phyloP scores from a whole-genome alignment of 2,888 invertebrate genomes.

The Machimus atricapillus region DNA sequence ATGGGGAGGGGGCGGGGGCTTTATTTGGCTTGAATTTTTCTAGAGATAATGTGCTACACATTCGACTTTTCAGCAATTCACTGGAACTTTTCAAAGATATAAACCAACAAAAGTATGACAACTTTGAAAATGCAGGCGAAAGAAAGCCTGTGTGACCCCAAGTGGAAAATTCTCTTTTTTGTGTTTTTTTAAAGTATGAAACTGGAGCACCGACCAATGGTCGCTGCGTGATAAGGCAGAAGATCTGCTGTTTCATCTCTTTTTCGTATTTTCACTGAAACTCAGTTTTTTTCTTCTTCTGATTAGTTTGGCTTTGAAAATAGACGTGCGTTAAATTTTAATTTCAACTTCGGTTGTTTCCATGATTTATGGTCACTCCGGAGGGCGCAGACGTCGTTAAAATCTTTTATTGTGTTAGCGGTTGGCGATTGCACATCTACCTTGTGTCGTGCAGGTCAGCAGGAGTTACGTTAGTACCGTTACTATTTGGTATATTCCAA shows the following conservation, averaged over 20 bases:
- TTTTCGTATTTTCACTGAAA: not conserved
- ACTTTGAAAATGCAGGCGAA: not conserved
- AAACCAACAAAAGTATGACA: not conserved
- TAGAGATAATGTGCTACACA: not conserved
- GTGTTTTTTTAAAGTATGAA: not conserved
- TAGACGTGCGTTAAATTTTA: not conserved
- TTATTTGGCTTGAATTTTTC: not conserved
- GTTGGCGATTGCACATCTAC: not conserved
- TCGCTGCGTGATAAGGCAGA: not conserved
- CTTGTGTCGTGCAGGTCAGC: not conserved
- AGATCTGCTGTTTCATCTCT: not conserved
- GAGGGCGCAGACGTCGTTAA: not conserved
- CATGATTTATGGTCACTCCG: not conserved
- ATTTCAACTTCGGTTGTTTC: not conserved
- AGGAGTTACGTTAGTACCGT: not conserved
- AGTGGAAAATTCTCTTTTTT: not conserved
- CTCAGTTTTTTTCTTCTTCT: not conserved
- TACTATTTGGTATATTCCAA: not conserved
- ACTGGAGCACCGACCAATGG: not conserved
- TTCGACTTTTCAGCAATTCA: not conserved
- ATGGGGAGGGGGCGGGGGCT: not conserved
- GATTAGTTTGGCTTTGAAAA: not conserved
- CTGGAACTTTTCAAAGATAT: not conserved
- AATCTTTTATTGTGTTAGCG: not conserved
- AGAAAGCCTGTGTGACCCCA: not conserved